These are phyloP conservation scores for Amia ocellicauda DNA, from an alignment of 2,113 vertebrate species.

Conservation along the genomic window DNA sequence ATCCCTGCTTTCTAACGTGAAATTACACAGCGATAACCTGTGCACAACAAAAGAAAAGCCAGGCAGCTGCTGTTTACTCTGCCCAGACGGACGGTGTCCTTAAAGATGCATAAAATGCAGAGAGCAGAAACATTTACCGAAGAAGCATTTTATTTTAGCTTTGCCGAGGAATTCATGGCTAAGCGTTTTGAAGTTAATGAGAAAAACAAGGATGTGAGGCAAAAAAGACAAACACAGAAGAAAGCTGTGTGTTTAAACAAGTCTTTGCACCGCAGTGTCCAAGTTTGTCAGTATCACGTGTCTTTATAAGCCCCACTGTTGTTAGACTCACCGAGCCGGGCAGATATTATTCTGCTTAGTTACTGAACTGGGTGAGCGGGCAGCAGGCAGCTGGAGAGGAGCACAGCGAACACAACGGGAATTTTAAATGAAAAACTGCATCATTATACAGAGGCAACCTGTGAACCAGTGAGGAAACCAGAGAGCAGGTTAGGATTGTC, in stretches of 20 bases:
- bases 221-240: not conserved
- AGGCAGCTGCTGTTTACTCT: too few relatives aligned
- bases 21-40: too few relatives aligned
- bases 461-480: not conserved
- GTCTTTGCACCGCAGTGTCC: slow-evolving; percentile 8
- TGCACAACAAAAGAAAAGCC: too few relatives aligned
- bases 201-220: too few relatives aligned
- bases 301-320: slow-evolving; percentile 34
- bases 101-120: too few relatives aligned
- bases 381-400: not conserved
- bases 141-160: not conserved
- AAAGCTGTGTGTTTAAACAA: not conserved
- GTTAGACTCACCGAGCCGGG: slow-evolving; percentile 35
- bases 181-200: not conserved
- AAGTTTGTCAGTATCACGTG: slow-evolving; percentile 33
- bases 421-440: not conserved
- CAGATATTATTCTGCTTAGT: slow-evolving; percentile 10
- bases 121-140: not conserved
- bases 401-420: not conserved
- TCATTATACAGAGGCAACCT: not conserved
- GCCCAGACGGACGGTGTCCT: too few relatives aligned
- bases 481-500: not conserved
- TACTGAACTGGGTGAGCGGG: slow-evolving; percentile 2
- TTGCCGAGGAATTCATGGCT: not conserved
- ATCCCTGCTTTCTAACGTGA: too few relatives aligned